Conservation (phyloP, 2,797 vertebrate genomes). For the Spinus olivaceus region DNA sequence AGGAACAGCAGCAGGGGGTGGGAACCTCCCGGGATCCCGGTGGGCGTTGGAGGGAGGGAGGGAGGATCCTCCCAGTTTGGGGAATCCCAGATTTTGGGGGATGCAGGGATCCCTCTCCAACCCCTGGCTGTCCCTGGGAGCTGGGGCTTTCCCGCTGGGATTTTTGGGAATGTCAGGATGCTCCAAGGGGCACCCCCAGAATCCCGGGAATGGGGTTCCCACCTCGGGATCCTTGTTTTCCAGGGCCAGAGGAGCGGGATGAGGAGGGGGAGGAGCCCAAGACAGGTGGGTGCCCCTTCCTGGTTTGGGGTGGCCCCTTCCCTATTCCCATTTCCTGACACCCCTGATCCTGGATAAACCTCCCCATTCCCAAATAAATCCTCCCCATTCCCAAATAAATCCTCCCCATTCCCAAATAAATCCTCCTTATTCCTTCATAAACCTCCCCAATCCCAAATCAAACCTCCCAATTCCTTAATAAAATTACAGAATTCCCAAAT, state of each 20-base stretch:
- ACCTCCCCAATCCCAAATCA: no score
- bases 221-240: background rate
- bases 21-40: accelerated
- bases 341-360: background rate
- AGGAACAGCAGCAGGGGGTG: background rate
- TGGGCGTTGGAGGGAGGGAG: background rate
- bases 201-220: background rate
- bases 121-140: background rate
- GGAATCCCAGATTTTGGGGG: accelerated
- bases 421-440: background rate
- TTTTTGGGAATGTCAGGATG: background rate
- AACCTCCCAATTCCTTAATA: background rate
- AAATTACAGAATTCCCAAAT: no score
- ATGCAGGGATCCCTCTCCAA: background rate
- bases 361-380: background rate
- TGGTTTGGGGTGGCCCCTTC: background rate
- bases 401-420: no score
- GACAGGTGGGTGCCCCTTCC: conserved; percentile 79
- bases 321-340: accelerated
- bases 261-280: conserved; percentile 87
- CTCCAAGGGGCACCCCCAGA: no score
- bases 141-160: background rate
- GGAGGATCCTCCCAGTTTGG: background rate
- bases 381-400: no score
- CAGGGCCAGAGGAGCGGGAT: conserved; percentile 87